These are phyloP conservation scores for Cyclargus thomasi DNA, from an alignment of 1,140 invertebrate species.

Conservation along the genomic window DNA sequence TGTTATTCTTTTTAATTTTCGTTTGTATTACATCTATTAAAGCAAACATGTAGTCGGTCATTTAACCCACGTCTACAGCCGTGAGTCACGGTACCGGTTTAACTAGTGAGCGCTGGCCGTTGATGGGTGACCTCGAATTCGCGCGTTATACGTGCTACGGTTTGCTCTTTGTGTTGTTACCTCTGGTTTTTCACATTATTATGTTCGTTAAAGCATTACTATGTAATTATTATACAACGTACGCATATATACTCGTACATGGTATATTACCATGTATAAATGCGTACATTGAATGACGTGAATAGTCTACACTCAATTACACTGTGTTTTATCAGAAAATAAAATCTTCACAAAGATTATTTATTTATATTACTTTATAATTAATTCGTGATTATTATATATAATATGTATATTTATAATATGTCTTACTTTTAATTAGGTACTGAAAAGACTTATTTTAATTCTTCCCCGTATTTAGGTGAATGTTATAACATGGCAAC, in stretches of 20 bases:
- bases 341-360: too few relatives aligned
- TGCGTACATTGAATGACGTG: too few relatives aligned
- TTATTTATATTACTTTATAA: too few relatives aligned
- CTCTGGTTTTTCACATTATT: background rate
- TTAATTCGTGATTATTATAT: too few relatives aligned
- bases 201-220: background rate
- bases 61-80: background rate
- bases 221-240: background rate
- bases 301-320: too few relatives aligned
- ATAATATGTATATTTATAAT: too few relatives aligned
- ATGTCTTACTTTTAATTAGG: background rate
- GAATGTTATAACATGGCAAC: slow-evolving; percentile 22
- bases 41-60: background rate
- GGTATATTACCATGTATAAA: too few relatives aligned
- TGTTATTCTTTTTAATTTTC: background rate
- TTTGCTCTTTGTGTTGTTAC: background rate
- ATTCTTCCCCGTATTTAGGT: background rate
- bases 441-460: background rate
- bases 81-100: slow-evolving; percentile 29
- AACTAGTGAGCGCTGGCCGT: slow-evolving; percentile 23
- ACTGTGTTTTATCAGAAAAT: too few relatives aligned
- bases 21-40: background rate
- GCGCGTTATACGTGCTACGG: background rate
- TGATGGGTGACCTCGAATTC: background rate
- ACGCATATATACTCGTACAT: background rate